Conservation (phyloP, 2,888 invertebrate species). For the Stegana nigrithorax region DNA sequence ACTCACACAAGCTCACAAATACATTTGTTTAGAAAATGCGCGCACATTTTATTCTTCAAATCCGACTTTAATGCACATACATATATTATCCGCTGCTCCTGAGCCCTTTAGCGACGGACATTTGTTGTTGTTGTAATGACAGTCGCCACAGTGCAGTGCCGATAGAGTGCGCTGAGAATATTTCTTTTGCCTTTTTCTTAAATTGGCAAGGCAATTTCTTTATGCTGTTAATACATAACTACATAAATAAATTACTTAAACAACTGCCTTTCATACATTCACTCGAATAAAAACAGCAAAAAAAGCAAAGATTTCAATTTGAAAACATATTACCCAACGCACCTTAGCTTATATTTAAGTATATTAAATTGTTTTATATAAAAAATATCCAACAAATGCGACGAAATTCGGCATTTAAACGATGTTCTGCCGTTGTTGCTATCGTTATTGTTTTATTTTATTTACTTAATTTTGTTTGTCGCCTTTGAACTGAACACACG, state of each 20-base stretch:
- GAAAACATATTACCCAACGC: too few relatives aligned
- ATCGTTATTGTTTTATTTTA: neutral
- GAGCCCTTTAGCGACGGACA: neutral
- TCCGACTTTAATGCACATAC: neutral
- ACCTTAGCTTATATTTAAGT: neutral
- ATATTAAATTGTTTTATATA: neutral
- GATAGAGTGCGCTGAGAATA: neutral
- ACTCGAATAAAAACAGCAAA: neutral
- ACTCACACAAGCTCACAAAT: neutral
- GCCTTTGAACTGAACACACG: neutral
- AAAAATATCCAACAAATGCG: conserved; percentile 1
- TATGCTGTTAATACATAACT: too few relatives aligned
- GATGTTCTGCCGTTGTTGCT: neutral
- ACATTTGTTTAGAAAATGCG: conserved; percentile 1
- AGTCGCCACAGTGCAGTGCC: neutral
- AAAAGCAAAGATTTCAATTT: neutral
- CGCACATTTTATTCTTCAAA: neutral
- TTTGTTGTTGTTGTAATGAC: neutral
- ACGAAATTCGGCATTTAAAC: neutral
- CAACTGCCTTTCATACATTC: neutral
- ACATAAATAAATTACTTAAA: too few relatives aligned
- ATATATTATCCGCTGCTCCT: neutral
- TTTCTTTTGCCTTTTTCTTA: neutral
- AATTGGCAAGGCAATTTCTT: neutral
- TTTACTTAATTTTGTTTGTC: neutral